These are phyloP conservation scores for Potamilus streckersoni DNA, from an alignment of 1,140 invertebrate species.

Conservation along the genomic window DNA sequence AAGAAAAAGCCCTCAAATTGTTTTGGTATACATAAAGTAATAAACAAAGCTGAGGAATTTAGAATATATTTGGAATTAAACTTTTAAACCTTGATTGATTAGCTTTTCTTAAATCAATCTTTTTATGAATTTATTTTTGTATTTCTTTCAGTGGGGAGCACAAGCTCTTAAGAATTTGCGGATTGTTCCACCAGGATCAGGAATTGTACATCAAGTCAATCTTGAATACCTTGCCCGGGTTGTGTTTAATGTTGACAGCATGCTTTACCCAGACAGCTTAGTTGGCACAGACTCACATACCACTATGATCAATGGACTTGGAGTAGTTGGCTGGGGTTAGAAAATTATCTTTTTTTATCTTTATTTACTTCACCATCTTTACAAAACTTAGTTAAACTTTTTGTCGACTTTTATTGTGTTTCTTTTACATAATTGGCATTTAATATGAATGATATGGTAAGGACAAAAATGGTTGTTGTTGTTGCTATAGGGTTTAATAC, in stretches of 20 bases:
- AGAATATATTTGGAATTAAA: no score
- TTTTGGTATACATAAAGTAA: no score
- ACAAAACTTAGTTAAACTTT: no score
- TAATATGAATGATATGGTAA: no score
- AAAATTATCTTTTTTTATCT: constrained; percentile 10
- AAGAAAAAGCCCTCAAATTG: no score
- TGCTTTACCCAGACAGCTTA: constrained; percentile 93
- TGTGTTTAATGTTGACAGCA: constrained; percentile 81
- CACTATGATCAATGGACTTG: constrained; percentile 97
- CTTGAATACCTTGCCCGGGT: constrained; percentile 95
- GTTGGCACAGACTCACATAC: constrained; percentile 99
- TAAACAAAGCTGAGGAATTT: no score
- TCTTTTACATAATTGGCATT: no score
- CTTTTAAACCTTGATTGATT: no score
- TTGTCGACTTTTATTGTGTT: no score
- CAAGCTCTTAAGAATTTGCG: constrained; percentile 96
- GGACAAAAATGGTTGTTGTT: no score
- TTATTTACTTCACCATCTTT: neutral
- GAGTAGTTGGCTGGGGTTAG: constrained; percentile 78
- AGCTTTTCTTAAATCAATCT: no score
- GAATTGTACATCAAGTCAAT: constrained; percentile 99
- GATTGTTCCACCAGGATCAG: constrained; percentile 97
- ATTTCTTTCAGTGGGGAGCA: constrained; percentile 85
- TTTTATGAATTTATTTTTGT: neutral
- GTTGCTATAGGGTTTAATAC: no score